Percentiles rank a stretch among this genome's conserved stretches.
phyloP scores from a whole-genome alignment of 2,888 invertebrate species.

The Papilio gigon region DNA sequence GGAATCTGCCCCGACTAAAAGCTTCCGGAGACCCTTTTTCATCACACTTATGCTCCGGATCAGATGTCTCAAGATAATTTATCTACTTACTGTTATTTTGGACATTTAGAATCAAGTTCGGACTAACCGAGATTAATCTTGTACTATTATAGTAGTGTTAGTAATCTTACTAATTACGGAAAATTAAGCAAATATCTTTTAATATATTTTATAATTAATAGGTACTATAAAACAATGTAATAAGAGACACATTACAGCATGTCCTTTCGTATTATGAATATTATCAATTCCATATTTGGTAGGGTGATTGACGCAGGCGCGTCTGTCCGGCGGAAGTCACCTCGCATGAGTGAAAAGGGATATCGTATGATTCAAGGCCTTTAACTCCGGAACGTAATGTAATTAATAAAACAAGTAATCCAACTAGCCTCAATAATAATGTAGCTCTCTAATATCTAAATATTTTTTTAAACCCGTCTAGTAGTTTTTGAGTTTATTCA shows the following conservation, averaged over 20 bases:
- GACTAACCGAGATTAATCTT: no score
- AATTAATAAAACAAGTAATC: no score
- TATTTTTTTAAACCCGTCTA: no score
- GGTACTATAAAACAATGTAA: not conserved
- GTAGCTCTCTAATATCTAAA: no score
- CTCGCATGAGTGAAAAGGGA: constrained; percentile 41
- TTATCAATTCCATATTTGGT: constrained; percentile 56
- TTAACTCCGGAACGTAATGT: not conserved
- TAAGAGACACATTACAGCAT: not conserved
- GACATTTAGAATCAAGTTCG: not conserved
- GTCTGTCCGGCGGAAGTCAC: constrained; percentile 68
- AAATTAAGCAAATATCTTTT: not conserved
- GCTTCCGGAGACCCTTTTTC: no score
- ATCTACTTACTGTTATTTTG: not conserved
- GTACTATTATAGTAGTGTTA: no score
- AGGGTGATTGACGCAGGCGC: constrained; percentile 55
- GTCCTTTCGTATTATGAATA: constrained; percentile 59
- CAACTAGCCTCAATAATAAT: no score
- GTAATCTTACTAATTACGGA: no score
- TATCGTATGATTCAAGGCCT: constrained; percentile 34
- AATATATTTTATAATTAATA: not conserved
- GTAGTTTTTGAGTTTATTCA: no score
- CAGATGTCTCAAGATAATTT: no score
- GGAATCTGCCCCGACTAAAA: no score
- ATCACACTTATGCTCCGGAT: no score